Base-by-base conservation (phyloP, 2,113 vertebrate species). In the Odontesthes bonariensis region DNA sequence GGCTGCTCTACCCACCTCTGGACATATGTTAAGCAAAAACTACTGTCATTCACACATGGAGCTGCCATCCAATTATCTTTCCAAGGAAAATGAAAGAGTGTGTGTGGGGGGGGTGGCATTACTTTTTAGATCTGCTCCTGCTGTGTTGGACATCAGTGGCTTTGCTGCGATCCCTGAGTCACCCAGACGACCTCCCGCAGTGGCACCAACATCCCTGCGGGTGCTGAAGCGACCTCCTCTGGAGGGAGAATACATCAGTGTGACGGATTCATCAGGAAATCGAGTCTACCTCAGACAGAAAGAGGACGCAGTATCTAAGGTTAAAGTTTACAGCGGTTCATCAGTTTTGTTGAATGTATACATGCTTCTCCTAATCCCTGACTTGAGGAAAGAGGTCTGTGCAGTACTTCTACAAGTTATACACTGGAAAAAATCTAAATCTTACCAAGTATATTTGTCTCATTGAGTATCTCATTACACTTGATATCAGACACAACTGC, bases 171-270 rank as follows among this genome's bases (percentile, higher is more conserved):
- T 94, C 16, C 85, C 78, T 55, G 79, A 78, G 47, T 88, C 93
- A 0, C 93, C 94, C 0, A 0, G 32, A 0, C 75, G 78, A 10
- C 86, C 80, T 44, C 78, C 65, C 0, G 13, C 46, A 16, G 33
- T 4, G 8, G 40, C 35, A 1, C 27, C 52, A 0, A 33, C 68
- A 6, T 74, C 65, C 0, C 80, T 69, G 44, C 71, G 22, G 5
- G 95, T 95, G 4, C 91, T 97, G 55, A 95, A 75, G 75, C 92
- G 98, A 3, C 95, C 97, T 0, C 98, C 98, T 0, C 0, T 95
- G 19, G 90, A 96, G 57, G 97, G 97, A 54, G 96, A 97, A 46
- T 99, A 95, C n/a, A 9, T 99, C 93, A 96, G 92, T 0, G 97
- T 99, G 82, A 99, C 98, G 0, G 97, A 97, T 69, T 94, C 92